Conservation (phyloP, 1,140 invertebrate genomes). For the Drosophila erecta region DNA sequence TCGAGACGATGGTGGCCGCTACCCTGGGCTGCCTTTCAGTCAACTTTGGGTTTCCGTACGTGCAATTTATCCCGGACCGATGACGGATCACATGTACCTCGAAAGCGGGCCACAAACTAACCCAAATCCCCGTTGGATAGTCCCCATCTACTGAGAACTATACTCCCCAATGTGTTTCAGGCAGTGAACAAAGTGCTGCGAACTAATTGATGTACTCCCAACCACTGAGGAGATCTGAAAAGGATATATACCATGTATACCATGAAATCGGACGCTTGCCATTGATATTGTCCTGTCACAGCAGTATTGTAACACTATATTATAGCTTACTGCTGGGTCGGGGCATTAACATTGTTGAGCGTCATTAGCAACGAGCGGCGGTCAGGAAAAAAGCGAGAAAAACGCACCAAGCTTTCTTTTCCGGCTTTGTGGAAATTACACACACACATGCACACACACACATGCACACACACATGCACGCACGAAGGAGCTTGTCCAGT, state of each 20-base stretch:
- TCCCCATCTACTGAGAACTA: background rate
- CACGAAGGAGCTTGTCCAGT: background rate
- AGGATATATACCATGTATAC: conserved; percentile 14
- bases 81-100: conserved; percentile 53
- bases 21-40: conserved; percentile 83
- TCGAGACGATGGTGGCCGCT: conserved; percentile 52
- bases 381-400: conserved; percentile 19
- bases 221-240: background rate
- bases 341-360: conserved; percentile 89
- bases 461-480: conserved; percentile 2
- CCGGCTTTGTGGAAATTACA: conserved; percentile 58
- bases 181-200: conserved; percentile 17
- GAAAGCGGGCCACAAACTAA: conserved; percentile 77
- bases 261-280: conserved; percentile 83
- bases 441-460: conserved; percentile 6
- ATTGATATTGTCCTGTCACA: conserved; percentile 97
- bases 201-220: background rate
- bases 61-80: conserved; percentile 82
- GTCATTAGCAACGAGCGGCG: conserved; percentile 58
- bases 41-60: conserved; percentile 84
- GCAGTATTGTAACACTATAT: conserved; percentile 89
- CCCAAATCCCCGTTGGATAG: conserved; percentile 28
- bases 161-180: conserved; percentile 10
- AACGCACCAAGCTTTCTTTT: conserved; percentile 47
- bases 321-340: conserved; percentile 92